phyloP scores from a whole-genome alignment of 2,888 invertebrate species.

The Stratiomys singularior region DNA sequence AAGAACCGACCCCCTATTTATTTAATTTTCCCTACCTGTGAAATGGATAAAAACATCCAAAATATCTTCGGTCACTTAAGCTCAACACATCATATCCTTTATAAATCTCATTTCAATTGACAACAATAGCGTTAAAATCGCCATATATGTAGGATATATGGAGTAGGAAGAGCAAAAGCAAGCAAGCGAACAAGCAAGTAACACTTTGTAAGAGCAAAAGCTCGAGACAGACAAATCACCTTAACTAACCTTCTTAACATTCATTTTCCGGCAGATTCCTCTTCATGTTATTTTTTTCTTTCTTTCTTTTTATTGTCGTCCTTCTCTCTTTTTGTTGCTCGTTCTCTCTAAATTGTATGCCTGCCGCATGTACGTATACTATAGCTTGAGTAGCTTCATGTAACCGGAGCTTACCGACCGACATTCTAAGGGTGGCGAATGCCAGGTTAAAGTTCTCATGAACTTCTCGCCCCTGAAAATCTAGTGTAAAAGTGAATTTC shows the following conservation, averaged over 20 bases:
- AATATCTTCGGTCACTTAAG: not conserved
- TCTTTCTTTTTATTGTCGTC: too few species aligned
- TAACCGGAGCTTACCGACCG: slow-evolving; percentile 7
- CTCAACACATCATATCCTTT: not conserved
- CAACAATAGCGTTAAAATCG: not conserved
- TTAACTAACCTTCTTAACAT: slow-evolving; percentile 53
- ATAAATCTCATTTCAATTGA: not conserved
- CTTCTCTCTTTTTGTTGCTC: too few species aligned
- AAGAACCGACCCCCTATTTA: too few species aligned
- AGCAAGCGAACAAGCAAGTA: slow-evolving; percentile 15
- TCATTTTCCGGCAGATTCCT: slow-evolving; percentile 52
- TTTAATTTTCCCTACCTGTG: too few species aligned
- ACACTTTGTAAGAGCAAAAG: slow-evolving; percentile 30
- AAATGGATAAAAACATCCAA: not conserved
- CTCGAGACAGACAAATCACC: slow-evolving; percentile 51
- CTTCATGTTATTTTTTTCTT: slow-evolving; percentile 20
- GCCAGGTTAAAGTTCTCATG: slow-evolving; percentile 52
- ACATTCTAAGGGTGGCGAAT: slow-evolving; percentile 31
- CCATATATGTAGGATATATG: not conserved
- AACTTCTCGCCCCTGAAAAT: slow-evolving; percentile 47
- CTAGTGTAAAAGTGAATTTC: slow-evolving; percentile 37
- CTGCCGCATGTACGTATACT: not conserved
- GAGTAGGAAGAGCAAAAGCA: too few species aligned
- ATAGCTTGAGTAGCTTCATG: not conserved
- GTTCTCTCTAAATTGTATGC: not conserved